Base-by-base conservation (phyloP, 2,113 vertebrate genomes). In the Mesembrinibis cayennensis region DNA sequence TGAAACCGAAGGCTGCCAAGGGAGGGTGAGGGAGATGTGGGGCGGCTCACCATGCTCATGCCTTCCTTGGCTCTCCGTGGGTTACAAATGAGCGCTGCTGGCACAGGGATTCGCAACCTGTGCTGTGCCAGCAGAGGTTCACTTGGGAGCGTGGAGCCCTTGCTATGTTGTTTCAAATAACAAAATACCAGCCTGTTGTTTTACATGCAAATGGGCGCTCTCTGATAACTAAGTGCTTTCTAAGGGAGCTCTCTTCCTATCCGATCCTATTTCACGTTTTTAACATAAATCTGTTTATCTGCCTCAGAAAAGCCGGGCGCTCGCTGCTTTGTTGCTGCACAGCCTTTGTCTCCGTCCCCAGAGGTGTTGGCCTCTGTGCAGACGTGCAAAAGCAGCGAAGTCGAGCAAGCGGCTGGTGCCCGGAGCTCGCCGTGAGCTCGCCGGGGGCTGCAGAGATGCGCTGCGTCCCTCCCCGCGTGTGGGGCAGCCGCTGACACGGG, bases 401-500 rank as follows among this genome's bases (percentile, higher is more conserved):
- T 78, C 11, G 4, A 34, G 58, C 1, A 9, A 65, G 77, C 3
- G 30, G 26, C 34, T 50, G 55, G 10, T 20, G 62, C 27, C 1
- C 10, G 7, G 82, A 74, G 69, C n/a, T 84, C 2, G 2, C 34
- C 32, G 4, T 1, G 20, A 45, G 70, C 63, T 52, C 17, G 2
- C 44, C 0, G 9, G 23, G 44, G 20, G n/a, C 11, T 1, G 3
- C 76, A 15, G 63, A 10, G 26, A 30, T 13, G 2, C 0, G 2
- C 29, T 9, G 61, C 3, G 52, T 45, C 67, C 6, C 0, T 61
- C n/a, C 58, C 52, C 2, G 6, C 0, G 2, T 8, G 26, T 2
- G 6, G 53, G 34, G 34, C 22, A 7, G 36, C 14, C 1, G 3
- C 30, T 25, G 44, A 7, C 6, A 17, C 0, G 2, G 42, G 38